phyloP scores from a whole-genome alignment of 2,888 invertebrate species.

The Tipula confusa region DNA sequence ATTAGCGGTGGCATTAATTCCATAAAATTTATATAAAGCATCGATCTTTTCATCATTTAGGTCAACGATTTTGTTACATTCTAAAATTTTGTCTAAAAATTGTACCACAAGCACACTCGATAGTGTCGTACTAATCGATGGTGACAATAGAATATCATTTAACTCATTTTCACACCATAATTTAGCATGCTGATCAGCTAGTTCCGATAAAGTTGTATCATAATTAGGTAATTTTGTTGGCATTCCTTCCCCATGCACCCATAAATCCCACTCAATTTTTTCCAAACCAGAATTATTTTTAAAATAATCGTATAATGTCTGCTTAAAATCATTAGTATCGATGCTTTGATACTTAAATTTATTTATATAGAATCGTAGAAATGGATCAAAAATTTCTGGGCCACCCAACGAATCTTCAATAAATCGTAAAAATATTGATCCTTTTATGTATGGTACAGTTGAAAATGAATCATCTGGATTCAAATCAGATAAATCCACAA shows the following conservation, averaged over 20 bases:
- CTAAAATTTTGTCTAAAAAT: constrained; percentile 64
- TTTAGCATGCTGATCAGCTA: constrained; percentile 56
- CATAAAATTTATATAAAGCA: constrained; percentile 60
- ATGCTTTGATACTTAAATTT: constrained; percentile 78
- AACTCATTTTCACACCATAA: constrained; percentile 55
- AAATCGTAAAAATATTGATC: constrained; percentile 80
- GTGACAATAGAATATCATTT: constrained; percentile 49
- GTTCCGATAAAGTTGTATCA: constrained; percentile 62
- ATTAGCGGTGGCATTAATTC: constrained; percentile 63
- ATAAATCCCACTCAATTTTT: constrained; percentile 75
- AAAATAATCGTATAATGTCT: constrained; percentile 67
- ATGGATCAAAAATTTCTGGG: constrained; percentile 73
- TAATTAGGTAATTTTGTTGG: constrained; percentile 78
- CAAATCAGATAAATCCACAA: constrained; percentile 69
- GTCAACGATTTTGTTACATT: constrained; percentile 48
- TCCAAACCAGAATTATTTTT: constrained; percentile 54
- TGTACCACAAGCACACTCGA: constrained; percentile 63
- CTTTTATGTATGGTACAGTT: constrained; percentile 88
- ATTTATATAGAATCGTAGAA: constrained; percentile 74
- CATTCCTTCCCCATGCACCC: constrained; percentile 82
- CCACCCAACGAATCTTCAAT: constrained; percentile 80
- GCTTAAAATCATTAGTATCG: constrained; percentile 75
- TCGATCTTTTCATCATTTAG: constrained; percentile 55
- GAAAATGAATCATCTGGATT: constrained; percentile 94
- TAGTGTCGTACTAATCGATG: constrained; percentile 55